Evolutionary conservation across 2,888 invertebrate genomes (phyloP).

Genomic region (Cantharis rufa): DNA sequence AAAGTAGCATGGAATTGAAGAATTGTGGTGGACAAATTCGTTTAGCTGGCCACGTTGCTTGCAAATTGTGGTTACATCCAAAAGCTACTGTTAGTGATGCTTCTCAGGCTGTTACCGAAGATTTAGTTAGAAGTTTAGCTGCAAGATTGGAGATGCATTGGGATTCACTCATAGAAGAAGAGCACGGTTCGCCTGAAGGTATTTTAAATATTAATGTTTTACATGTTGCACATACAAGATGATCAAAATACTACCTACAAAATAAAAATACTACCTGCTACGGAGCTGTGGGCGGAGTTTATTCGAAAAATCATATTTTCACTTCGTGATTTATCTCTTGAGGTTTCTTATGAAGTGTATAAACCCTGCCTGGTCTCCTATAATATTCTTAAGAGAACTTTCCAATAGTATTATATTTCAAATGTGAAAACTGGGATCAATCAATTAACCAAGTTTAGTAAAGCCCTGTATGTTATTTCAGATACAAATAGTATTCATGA

Average conservation of each 20-base stretch:
- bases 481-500: constrained; percentile 84
- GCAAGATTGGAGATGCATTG: constrained; percentile 90
- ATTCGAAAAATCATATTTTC: too few relatives aligned
- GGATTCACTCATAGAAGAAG: constrained; percentile 87
- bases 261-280: too few relatives aligned
- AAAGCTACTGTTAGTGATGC: constrained; percentile 76
- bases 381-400: too few relatives aligned
- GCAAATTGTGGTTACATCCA: constrained; percentile 78
- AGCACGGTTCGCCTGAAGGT: constrained; percentile 73
- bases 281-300: too few relatives aligned
- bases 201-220: constrained; percentile 6
- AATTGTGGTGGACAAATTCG: constrained; percentile 71
- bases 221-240: not conserved
- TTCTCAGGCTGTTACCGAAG: constrained; percentile 75
- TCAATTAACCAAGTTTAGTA: too few relatives aligned
- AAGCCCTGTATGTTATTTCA: constrained; percentile 42
- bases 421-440: too few relatives aligned
- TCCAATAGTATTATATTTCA: too few relatives aligned
- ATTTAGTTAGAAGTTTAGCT: constrained; percentile 81
- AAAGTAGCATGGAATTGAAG: constrained; percentile 59
- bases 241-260: not conserved
- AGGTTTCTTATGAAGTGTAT: too few relatives aligned
- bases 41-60: constrained; percentile 72
- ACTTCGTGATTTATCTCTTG: too few relatives aligned
- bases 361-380: too few relatives aligned